These are phyloP conservation scores for Siderastrea siderea DNA, from an alignment of 92 coral and sea anemone genomes.

Conservation along the genomic window DNA sequence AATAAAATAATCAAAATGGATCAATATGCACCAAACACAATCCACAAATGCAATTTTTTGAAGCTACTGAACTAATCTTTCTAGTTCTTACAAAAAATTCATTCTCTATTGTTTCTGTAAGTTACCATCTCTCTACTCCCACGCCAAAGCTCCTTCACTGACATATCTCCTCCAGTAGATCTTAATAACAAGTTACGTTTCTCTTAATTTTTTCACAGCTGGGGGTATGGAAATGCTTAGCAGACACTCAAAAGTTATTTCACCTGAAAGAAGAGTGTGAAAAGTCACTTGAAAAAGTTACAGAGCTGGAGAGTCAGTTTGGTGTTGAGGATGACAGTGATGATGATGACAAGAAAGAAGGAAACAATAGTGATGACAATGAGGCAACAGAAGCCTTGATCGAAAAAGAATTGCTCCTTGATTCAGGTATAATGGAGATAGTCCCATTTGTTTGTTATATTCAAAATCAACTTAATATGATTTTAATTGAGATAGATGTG, in stretches of 20 bases:
- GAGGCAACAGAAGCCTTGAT: constrained; percentile 73
- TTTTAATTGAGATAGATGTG: too few relatives aligned
- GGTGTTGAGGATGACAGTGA: constrained; percentile 59
- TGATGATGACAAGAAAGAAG: constrained; percentile 67
- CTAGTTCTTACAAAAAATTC: background rate
- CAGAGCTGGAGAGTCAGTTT: constrained; percentile 68
- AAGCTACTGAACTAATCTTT: too few relatives aligned
- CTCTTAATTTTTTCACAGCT: constrained; percentile 37
- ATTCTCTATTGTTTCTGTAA: background rate
- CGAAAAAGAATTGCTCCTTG: constrained; percentile 79
- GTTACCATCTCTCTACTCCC: background rate
- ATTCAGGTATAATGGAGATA: constrained; percentile 68
- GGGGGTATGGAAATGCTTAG: constrained; percentile 73
- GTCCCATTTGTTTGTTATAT: too few relatives aligned
- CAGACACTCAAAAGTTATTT: constrained; percentile 72
- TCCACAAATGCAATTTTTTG: too few relatives aligned
- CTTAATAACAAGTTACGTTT: background rate
- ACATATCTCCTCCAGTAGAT: background rate
- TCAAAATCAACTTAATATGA: too few relatives aligned
- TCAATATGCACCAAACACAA: too few relatives aligned
- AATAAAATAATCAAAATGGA: too few relatives aligned
- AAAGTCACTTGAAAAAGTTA: constrained; percentile 62
- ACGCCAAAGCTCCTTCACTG: too few relatives aligned
- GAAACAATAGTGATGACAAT: constrained; percentile 14
- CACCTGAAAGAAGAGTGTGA: constrained; percentile 36